Percentiles rank a stretch among this genome's conserved stretches.
phyloP scores from a whole-genome alignment of 2,113 vertebrate genomes.

The Scalopus aquaticus region DNA sequence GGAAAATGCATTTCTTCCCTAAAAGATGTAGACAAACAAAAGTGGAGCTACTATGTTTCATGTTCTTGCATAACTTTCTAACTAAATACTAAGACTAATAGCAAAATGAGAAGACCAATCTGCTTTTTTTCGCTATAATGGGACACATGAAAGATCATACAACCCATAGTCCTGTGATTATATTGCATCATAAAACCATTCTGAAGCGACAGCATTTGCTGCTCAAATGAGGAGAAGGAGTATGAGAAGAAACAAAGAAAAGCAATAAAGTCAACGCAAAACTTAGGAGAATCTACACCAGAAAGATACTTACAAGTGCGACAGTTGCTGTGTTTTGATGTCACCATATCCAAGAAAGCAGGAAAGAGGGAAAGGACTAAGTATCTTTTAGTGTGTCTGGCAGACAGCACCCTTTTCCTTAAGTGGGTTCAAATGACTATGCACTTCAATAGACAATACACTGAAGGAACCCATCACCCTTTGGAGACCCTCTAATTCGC shows the following conservation, averaged over 20 bases:
- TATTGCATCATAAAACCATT: neutral
- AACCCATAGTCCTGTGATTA: neutral
- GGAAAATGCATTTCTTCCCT: neutral
- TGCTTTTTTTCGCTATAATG: neutral
- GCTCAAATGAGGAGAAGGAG: neutral
- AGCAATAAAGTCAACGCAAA: neutral
- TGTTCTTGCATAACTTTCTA: constrained; percentile 7
- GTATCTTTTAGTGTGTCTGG: neutral
- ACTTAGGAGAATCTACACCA: neutral
- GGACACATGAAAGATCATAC: neutral
- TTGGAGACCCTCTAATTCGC: neutral
- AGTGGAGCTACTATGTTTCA: neutral
- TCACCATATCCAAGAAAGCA: neutral
- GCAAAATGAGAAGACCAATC: constrained; percentile 1
- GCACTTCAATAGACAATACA: neutral
- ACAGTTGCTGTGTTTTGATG: neutral
- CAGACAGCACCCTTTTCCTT: neutral
- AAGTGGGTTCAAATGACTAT: neutral
- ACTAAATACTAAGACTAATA: neutral
- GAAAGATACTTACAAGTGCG: neutral
- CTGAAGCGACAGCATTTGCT: neutral
- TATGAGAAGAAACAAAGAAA: neutral
- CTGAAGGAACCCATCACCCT: neutral
- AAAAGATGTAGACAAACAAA: neutral
- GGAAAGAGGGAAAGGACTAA: neutral